Percentiles rank a stretch among this genome's conserved stretches.
These are phyloP conservation scores for Phasia obesa DNA, from an alignment of 2,888 invertebrate genomes.

Conservation along the genomic window DNA sequence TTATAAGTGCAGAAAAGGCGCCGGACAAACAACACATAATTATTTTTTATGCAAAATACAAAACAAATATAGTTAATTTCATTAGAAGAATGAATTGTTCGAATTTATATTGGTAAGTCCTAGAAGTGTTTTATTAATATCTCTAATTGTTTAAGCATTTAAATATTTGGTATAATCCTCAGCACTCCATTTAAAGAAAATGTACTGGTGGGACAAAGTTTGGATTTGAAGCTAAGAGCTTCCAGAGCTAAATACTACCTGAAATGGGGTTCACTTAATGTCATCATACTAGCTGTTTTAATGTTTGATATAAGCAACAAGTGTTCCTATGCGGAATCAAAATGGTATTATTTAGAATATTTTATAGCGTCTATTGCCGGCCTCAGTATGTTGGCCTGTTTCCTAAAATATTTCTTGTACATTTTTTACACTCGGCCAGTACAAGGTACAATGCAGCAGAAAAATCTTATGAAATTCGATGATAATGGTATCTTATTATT, in stretches of 20 bases:
- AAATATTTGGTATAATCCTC: neutral
- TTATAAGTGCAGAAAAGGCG: slow-evolving; percentile 41
- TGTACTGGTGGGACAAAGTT: slow-evolving; percentile 74
- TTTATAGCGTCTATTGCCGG: slow-evolving; percentile 81
- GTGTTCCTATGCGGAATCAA: slow-evolving; percentile 75
- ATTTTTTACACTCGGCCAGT: slow-evolving; percentile 82
- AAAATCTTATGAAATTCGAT: slow-evolving; percentile 83
- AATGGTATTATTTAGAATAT: slow-evolving; percentile 83
- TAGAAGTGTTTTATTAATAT: too few species aligned
- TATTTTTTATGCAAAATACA: neutral
- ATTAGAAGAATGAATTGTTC: slow-evolving; percentile 50
- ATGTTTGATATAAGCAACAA: slow-evolving; percentile 78
- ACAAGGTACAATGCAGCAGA: slow-evolving; percentile 83
- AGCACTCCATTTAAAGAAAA: slow-evolving; percentile 76
- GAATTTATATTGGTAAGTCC: slow-evolving; percentile 54
- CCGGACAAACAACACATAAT: slow-evolving; percentile 21
- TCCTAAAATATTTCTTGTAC: slow-evolving; percentile 83
- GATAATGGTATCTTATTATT: slow-evolving; percentile 77
- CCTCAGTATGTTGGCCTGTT: slow-evolving; percentile 84
- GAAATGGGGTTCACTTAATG: slow-evolving; percentile 80
- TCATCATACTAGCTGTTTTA: slow-evolving; percentile 76
- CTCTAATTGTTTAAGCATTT: neutral
- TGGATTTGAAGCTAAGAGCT: slow-evolving; percentile 77
- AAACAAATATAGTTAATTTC: neutral
- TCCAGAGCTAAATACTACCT: slow-evolving; percentile 76